Base-by-base conservation (phyloP, 2,113 vertebrate genomes). In the Eublepharis macularius region DNA sequence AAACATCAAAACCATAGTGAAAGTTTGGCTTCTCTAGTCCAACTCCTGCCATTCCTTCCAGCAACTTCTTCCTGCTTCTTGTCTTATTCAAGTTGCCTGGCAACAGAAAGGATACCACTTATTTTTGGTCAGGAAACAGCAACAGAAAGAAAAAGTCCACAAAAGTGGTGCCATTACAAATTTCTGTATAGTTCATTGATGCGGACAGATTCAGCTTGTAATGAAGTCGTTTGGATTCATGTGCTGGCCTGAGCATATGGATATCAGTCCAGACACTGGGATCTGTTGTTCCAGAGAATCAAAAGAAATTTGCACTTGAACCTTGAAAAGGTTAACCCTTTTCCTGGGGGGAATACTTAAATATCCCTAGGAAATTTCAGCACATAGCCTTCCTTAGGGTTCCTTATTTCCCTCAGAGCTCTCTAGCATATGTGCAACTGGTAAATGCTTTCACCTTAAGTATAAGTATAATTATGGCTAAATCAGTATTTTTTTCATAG, bases 221-320 rank as follows among this genome's bases (percentile, higher is more conserved):
- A 95, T 94, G 86, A 96, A 96, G 93, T 93, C 74, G 94, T 96
- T 96, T 96, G 92, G 94, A 96, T 96, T 95, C 95, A 95, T 87
- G 95, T 85, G 88, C 92, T 93, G 90, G 81, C 88, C 87, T 86
- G 85, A 68, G 39, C 94, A 88, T 91, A 92, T 90, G 93, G 91
- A 95, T 94, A 93, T 90, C 93, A 94, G 91, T 91, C 90, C 92
- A 92, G 90, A 93, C 84, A 94, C 95, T 89, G 89, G 92, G 94
- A 95, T 93, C 91, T 94, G 92, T 95, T 96, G 91, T 95, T 96
- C 95, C 94, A 92, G 86, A 86, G 87, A 95, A 91, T 95, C 93
- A 96, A 97, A 96, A 95, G 93, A 95, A 96, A 96, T 96, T 96
- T 95, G 89, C 95, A 96, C 94, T 96, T 96, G 95, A 97, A 96